Evolutionary conservation across 1,140 invertebrate species (phyloP), one percentile per base, ranked within the genome.

Genomic region (Zelostemma sp.): DNA sequence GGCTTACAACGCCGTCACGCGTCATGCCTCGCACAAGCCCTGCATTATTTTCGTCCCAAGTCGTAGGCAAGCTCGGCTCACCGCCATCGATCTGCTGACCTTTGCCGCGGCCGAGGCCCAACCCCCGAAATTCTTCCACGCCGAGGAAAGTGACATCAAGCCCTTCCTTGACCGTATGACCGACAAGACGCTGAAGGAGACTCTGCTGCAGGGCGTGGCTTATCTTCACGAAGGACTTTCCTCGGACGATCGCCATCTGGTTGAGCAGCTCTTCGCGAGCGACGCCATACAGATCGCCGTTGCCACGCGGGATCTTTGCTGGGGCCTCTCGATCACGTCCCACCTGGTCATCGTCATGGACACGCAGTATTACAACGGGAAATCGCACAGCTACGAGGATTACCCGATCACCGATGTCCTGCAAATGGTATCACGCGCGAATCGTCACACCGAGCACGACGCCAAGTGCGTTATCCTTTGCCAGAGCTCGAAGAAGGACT

Each of bases 261-360:
- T 99, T 1, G 94, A 99, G 77, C 93, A 97, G 78, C 86, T 99
- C 15, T 97, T 99, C 74, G 92, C 95, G 71, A 93, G 92, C 11
- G 96, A 95, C 1, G 97, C 97, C 0, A 92, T 99, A 45, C 97
- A 25, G 21, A 86, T 99, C 21, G 91, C 96, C 41, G 96, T 99
- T 0, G 94, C 91, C 0, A 96, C 96, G 0, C 87, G 94, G 11
- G 95, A 94, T 77, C 89, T 99, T 4, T 96, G 95, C 74, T 99
- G 96, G 94, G 93, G 92, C 31, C 88, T 99, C 43, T 93, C 92
- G 25, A 93, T 98, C 19, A 90, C 90, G 46, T 91, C 95, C 0
- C 95, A 99, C 84, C 89, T 99, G 12, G 96, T 97, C 0, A 91
- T 99, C 19, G 93, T 99, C 12, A 98, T 99, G 91, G 98, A 99